A percentile compares a stretch with the other conserved stretches of the same genome.
phyloP scores from a whole-genome alignment of 2,888 invertebrate species.

The Cephus pygmeus region DNA sequence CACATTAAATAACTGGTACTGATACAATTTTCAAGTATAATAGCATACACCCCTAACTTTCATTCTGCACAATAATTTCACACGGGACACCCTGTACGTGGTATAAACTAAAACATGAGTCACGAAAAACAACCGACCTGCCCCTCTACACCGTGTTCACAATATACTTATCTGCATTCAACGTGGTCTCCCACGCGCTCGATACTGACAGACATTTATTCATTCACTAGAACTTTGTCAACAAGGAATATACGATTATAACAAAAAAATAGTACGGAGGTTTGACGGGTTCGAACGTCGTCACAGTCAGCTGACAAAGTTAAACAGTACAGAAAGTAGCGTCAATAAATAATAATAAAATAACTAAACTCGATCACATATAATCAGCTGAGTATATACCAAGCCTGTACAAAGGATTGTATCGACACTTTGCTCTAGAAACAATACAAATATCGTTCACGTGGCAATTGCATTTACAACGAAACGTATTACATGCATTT shows the following conservation, averaged over 20 bases:
- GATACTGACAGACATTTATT: slow-evolving; percentile 29
- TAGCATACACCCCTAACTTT: neutral
- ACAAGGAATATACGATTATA: slow-evolving; percentile 2
- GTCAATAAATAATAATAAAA: neutral
- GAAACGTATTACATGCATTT: neutral
- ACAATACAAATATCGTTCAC: neutral
- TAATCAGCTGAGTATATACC: neutral
- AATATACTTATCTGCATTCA: slow-evolving; percentile 35
- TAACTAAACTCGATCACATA: neutral
- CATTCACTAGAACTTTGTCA: slow-evolving; percentile 23
- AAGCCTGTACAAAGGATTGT: neutral
- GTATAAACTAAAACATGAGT: slow-evolving; percentile 12
- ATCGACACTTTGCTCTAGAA: neutral
- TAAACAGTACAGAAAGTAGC: neutral
- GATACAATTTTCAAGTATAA: neutral
- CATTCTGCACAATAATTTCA: neutral
- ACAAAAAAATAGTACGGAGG: neutral
- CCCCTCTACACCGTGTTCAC: slow-evolving; percentile 24
- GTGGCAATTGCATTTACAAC: neutral
- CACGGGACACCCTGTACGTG: neutral
- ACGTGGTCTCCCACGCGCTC: slow-evolving; percentile 40
- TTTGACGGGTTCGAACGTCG: neutral
- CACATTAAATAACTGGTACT: neutral
- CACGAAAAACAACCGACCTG: slow-evolving; percentile 1
- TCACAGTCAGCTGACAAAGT: neutral